Base-by-base conservation (phyloP, 2,113 vertebrate genomes). In the Panthera leo region DNA sequence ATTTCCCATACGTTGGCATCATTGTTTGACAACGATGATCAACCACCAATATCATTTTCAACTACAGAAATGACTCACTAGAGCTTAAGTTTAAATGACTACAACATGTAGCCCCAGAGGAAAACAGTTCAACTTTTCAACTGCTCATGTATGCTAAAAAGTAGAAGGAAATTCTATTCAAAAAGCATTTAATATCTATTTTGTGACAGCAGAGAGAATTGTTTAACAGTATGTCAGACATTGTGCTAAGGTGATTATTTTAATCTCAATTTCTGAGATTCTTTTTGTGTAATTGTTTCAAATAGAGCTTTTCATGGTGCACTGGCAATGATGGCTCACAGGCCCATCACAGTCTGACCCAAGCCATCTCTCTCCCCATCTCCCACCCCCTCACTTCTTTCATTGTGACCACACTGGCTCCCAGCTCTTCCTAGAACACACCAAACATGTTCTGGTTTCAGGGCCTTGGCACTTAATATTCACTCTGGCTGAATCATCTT, bases 81-180 rank as follows among this genome's bases (percentile, higher is more conserved):
- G 95, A 48, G 7, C n/a, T 97, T 80, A 76, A 63, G 10, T 9
- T 48, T 51, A 89, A 15, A 2, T 8, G 36, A 76, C 91, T 73
- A 86, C 0, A 65, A 48, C 67, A 53, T 5, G 0, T 27, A 95
- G 29, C 34, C 25, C 27, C 85, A 92, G 68, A 55, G 42, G 39
- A 51, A 93, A 95, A 87, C 39, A 55, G 34, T 45, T 95, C 45
- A 67, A 39, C 42, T 91, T 94, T 85, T 73, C 78, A 89, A 71
- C 75, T 93, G 42, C 36, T 91, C 15, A 1, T 53, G 94, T 93
- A 85, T 85, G 39, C 8, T 68, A 58, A 91, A 79, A 71, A 34
- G 25, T 55, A 92, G 15, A 87, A 68, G 31, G 48, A 95, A 76
- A 71, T 89, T 85, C 1, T 12, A 36, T 68, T 93, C 0, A 85